These are phyloP conservation scores for Marmota flaviventris DNA, from an alignment of 2,113 vertebrate species.

Conservation along the genomic window DNA sequence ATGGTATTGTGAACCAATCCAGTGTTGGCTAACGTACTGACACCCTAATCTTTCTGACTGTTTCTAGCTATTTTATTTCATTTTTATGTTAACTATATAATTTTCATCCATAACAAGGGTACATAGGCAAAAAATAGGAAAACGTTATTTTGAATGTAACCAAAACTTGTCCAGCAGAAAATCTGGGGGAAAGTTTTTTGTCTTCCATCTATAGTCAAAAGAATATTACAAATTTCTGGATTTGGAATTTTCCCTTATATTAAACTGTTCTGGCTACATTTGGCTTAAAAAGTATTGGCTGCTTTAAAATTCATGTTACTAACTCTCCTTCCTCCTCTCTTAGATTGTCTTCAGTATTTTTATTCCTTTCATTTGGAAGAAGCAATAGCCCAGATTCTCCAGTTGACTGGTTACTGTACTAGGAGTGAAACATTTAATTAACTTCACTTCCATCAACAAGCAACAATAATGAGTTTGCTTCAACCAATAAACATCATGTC, in stretches of 20 bases:
- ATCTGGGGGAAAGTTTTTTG: background rate
- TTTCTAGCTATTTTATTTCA: background rate
- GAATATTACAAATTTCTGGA: background rate
- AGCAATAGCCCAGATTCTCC: conserved; percentile 61
- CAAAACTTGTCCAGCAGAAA: background rate
- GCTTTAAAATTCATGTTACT: background rate
- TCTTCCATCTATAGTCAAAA: background rate
- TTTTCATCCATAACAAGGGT: background rate
- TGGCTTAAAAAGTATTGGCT: background rate
- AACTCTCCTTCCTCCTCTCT: background rate
- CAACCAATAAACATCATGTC: background rate
- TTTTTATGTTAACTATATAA: background rate
- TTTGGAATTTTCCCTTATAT: background rate
- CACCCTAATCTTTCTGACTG: background rate
- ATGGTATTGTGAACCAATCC: too few species aligned
- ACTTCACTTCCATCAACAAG: conserved; percentile 42
- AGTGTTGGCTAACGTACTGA: background rate
- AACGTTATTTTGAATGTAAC: background rate
- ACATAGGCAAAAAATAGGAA: background rate
- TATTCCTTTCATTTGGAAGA: conserved; percentile 40
- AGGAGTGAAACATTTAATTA: conserved; percentile 72
- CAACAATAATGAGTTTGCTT: conserved; percentile 58
- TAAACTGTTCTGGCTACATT: background rate
- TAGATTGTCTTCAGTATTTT: conserved; percentile 13
- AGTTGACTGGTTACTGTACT: conserved; percentile 32